Evolutionary conservation across 2,888 invertebrate genomes (phyloP).

Genomic region (Microplitis manilae): DNA sequence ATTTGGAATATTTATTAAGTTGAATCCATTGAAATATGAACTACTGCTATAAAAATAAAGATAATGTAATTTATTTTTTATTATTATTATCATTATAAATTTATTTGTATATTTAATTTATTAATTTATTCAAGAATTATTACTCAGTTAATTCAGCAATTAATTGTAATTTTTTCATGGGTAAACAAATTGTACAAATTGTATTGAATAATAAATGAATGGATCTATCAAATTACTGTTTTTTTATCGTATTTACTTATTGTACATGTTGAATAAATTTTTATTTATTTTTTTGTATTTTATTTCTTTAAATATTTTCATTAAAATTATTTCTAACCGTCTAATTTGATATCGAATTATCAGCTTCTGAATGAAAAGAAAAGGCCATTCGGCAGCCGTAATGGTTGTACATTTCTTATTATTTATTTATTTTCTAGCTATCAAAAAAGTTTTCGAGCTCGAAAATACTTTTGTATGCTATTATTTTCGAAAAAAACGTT

Average conservation of each 20-base stretch:
- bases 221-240: not conserved
- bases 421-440: too few relatives aligned
- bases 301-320: not conserved
- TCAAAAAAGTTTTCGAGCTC: too few relatives aligned
- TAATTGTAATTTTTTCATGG: not conserved
- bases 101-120: not conserved
- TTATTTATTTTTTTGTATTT: not conserved
- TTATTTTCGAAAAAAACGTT: too few relatives aligned
- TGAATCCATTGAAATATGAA: not conserved
- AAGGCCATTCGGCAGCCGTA: too few relatives aligned
- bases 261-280: not conserved
- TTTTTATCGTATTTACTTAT: too few relatives aligned
- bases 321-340: not conserved
- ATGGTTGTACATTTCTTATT: too few relatives aligned
- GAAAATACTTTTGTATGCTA: too few relatives aligned
- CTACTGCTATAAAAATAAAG: not conserved
- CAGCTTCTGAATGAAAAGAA: too few relatives aligned
- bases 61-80: not conserved
- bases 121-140: not conserved
- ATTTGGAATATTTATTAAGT: not conserved
- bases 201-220: not conserved
- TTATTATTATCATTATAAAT: not conserved
- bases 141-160: not conserved
- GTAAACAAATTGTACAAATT: not conserved
- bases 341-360: too few relatives aligned